Evolutionary conservation across 2,113 vertebrate genomes (phyloP).

Genomic region (Chitala chitala): DNA sequence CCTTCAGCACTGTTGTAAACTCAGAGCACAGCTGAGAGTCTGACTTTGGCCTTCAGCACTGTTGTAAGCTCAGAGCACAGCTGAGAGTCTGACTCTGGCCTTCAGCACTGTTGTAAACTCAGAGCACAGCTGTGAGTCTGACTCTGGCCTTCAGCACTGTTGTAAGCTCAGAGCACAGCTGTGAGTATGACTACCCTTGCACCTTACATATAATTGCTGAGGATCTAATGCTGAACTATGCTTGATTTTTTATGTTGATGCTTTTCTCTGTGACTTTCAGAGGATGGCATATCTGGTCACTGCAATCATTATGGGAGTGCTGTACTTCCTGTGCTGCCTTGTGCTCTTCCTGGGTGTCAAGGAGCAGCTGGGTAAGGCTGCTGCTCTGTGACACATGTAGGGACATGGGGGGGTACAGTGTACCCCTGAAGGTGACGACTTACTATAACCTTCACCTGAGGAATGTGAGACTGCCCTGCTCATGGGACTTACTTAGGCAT

Average conservation of each 20-base stretch:
- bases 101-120: no score
- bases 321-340: slow-evolving; percentile 50
- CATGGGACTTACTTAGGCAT: background rate
- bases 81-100: no score
- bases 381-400: background rate
- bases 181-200: no score
- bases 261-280: slow-evolving; percentile 30
- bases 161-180: no score
- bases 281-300: slow-evolving; percentile 44
- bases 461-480: background rate
- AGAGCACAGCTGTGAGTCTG: no score
- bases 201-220: background rate
- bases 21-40: no score
- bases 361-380: slow-evolving; percentile 47
- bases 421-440: background rate
- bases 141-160: no score
- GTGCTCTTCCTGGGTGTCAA: slow-evolving; percentile 53
- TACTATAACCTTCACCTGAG: background rate
- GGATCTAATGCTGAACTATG: background rate
- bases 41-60: no score
- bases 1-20: no score
- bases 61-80: no score
- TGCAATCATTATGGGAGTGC: slow-evolving; percentile 38
- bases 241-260: background rate
- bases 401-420: background rate